phyloP scores from a whole-genome alignment of 2,888 invertebrate species.

The Eupithecia insigniata region DNA sequence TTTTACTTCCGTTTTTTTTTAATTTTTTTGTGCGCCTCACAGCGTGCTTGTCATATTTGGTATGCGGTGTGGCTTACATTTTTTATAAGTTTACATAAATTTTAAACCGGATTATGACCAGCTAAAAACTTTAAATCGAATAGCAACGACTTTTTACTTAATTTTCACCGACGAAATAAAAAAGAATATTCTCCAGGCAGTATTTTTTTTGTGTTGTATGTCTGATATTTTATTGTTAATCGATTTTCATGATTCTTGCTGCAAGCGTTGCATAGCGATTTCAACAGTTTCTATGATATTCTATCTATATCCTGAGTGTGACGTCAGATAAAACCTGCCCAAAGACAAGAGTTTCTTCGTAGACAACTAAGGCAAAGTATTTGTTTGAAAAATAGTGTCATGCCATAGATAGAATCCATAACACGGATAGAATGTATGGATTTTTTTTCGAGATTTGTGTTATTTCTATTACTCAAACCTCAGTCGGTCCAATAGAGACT shows the following conservation, averaged over 20 bases:
- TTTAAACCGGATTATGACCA: conserved; percentile 7
- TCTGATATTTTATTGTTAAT: neutral
- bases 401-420: neutral
- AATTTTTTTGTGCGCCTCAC: conserved; percentile 3
- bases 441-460: too few species aligned
- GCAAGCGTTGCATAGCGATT: neutral
- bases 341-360: neutral
- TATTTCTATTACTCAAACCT: too few species aligned
- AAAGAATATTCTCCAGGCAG: neutral
- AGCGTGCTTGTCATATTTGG: neutral
- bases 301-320: neutral
- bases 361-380: neutral
- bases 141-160: neutral
- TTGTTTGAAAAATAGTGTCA: neutral
- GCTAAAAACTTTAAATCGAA: neutral
- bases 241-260: neutral
- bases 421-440: neutral
- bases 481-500: too few species aligned
- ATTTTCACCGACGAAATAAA: neutral
- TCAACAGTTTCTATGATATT: neutral
- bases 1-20: conserved; percentile 24
- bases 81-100: conserved; percentile 18
- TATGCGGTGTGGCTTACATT: conserved; percentile 17
- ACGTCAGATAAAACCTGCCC: neutral
- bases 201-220: neutral